Conservation (phyloP, 2,797 vertebrate species). For the Cirrhinus mrigala region DNA sequence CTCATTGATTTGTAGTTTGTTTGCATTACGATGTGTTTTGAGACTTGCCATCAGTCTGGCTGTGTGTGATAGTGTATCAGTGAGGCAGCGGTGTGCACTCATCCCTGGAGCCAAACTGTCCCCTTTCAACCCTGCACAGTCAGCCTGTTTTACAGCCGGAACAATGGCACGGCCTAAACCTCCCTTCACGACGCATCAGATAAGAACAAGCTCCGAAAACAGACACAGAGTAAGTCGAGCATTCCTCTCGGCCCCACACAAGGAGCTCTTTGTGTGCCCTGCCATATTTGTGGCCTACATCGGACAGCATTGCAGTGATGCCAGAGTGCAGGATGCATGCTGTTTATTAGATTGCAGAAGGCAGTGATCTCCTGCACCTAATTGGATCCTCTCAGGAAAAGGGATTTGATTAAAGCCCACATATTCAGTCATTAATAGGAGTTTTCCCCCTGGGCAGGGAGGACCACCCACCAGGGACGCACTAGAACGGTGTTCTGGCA, state of each 20-base stretch:
- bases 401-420: conserved; percentile 63
- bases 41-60: neutral
- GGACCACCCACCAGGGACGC: conserved; percentile 57
- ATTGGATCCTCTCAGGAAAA: conserved; percentile 65
- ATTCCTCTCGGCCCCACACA: conserved; percentile 69
- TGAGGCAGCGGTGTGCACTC: conserved; percentile 2
- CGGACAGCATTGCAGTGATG: conserved; percentile 18
- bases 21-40: neutral
- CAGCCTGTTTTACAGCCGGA: conserved; percentile 64
- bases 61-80: conserved; percentile 19
- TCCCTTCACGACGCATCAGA: conserved; percentile 71
- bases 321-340: conserved; percentile 46
- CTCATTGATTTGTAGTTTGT: neutral
- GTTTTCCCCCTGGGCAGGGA: conserved; percentile 37
- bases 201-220: conserved; percentile 70
- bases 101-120: conserved; percentile 45
- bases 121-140: conserved; percentile 46
- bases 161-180: conserved; percentile 56
- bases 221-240: conserved; percentile 64
- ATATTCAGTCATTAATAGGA: conserved; percentile 56
- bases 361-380: conserved; percentile 60
- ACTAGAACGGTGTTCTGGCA: conserved; percentile 49
- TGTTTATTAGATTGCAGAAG: conserved; percentile 62
- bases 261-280: conserved; percentile 68
- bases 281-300: conserved; percentile 43